Base-by-base conservation (phyloP, 2,113 vertebrate species). In the Haemorhous mexicanus region DNA sequence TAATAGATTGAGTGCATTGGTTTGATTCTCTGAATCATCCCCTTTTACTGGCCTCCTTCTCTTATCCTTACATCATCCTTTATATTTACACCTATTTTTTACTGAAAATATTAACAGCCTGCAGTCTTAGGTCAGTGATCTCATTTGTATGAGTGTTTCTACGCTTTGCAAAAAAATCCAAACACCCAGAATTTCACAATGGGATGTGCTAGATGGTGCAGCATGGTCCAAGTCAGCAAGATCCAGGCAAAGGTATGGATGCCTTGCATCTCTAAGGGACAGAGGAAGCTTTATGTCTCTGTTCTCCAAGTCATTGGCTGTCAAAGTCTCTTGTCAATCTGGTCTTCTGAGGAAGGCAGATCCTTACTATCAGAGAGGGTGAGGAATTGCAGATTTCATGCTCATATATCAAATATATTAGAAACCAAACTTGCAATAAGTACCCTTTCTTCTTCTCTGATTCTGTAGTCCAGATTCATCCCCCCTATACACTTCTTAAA, bases 11-110 rank as follows among this genome's bases (percentile, higher is more conserved):
- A 93, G 73, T 37, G 50, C 18, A 66, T 6, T 56, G 7, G 15
- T 88, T 83, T 85, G 32, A 80, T 76, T 61, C 41, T 83, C 35
- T 94, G 67, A 83, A 77, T 90, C 59, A 90, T 52, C 18, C 21
- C 16, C 24, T 37, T 93, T 93, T 69, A 10, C 21, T 90, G 72
- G 16, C 26, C 26, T 69, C 12, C 24, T 83, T 70, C 18, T 41
- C 63, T 83, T 73, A 46, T 35, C n/a, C 41, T 94, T 90, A 74
- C 64, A 35, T 92, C 63, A 88, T 84, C 18, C 7, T 79, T 46
- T 79, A 49, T 53, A 69, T 59, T 20, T 90, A 58, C 26, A 68
- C 19, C 6, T 19, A 58, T 46, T 79, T 87, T 90, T 90, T 83
- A 83, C 6, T 27, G 72, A 66, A 93, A 92, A 76, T 43, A 46